Evolutionary conservation across 1,140 invertebrate species (phyloP).

Genomic region (Drosophila lacteicornis): DNA sequence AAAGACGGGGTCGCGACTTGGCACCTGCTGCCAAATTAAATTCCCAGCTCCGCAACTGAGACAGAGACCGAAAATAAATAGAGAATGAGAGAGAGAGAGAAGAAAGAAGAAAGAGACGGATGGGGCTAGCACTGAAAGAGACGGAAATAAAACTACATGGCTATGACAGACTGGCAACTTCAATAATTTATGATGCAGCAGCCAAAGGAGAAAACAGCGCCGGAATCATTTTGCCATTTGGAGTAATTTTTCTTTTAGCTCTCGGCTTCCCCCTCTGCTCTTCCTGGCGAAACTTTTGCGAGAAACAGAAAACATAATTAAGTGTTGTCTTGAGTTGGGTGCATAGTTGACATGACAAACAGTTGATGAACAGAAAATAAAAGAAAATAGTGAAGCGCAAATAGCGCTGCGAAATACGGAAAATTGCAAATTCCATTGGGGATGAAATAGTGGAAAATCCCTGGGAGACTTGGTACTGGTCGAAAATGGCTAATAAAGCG

Average conservation of each 20-base stretch:
- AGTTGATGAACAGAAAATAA: conserved; percentile 58
- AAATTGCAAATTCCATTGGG: conserved; percentile 42
- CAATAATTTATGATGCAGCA: conserved; percentile 75
- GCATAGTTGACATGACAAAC: conserved; percentile 69
- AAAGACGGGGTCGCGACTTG: conserved; percentile 65
- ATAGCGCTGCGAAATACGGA: conserved; percentile 12
- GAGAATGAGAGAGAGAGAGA: background rate
- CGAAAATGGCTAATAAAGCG: conserved; percentile 59
- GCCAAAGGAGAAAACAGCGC: conserved; percentile 38
- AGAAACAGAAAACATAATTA: conserved; percentile 74
- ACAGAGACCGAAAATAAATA: conserved; percentile 20
- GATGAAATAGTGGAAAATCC: conserved; percentile 28
- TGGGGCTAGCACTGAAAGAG: background rate
- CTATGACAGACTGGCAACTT: conserved; percentile 77
- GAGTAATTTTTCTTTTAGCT: conserved; percentile 67
- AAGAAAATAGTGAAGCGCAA: background rate
- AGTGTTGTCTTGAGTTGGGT: conserved; percentile 74
- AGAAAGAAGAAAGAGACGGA: conserved; percentile 7
- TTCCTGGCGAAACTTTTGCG: conserved; percentile 49
- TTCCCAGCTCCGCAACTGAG: conserved; percentile 26
- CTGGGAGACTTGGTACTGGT: conserved; percentile 12
- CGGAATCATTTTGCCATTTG: conserved; percentile 78
- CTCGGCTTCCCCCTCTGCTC: background rate
- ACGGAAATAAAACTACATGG: conserved; percentile 53
- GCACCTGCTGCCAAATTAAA: conserved; percentile 79